Evolutionary conservation across 1,140 invertebrate species (phyloP), one percentile per base, ranked within the genome.

Genomic region (Achatina immaculata): DNA sequence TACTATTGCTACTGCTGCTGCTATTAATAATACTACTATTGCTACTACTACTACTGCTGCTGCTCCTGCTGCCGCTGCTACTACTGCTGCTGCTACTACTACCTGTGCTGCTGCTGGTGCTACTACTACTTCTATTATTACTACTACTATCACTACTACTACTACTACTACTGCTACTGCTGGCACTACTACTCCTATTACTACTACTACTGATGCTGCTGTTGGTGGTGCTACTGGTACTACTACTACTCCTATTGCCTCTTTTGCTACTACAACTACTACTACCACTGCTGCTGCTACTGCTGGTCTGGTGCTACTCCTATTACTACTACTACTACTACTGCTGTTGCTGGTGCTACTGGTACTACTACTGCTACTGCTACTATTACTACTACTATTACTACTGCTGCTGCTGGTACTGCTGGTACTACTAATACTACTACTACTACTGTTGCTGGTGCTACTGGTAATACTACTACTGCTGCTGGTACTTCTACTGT

Each of bases 321-420:
- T 74, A 74, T 42, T 62, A 77, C 75, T 77, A 77, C 48, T 77
- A 4, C 77, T 79, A 36, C 77, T 79, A 48, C 66, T 71, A 42
- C 77, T 79, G 6, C 74, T 77, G 31, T 51, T 77, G 45, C 77
- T 79, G 42, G 62, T 79, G 42, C 77, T 79, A 66, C 66, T 79
- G 24, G 28, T 79, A 69, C 77, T 79, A 79, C 77, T 79, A 79
- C 77, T 79, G 42, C 77, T 79, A 43, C 66, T 79, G 36, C 77
- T 79, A 51, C 58, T 79, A 69, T 65, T 79, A 69, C 66, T 79
- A 79, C 58, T 79, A 69, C 65, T 69, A 24, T 42, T 69, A 38
- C 65, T 68, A 69, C 42, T 79, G 71, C 58, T 79, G 36, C 43
- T 62, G 40, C 43, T 62, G 51, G 42, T 78, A 31, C 65, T 66